Conservation (phyloP, 1,140 invertebrate genomes). For the Choristoneura fumiferana region DNA sequence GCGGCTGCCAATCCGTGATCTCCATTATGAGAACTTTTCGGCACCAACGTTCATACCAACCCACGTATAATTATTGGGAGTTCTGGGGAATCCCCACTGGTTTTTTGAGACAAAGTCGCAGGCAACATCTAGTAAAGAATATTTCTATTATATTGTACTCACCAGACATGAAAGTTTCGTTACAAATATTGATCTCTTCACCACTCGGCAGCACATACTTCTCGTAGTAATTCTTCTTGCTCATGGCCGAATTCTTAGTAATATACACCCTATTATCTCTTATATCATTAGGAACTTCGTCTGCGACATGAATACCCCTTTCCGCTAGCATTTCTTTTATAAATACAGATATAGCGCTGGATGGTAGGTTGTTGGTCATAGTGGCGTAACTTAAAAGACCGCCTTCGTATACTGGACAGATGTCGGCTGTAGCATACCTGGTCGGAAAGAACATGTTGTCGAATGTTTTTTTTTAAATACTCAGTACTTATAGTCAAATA, state of each 20-base stretch:
- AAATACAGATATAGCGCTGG: constrained; percentile 40
- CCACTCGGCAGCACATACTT: constrained; percentile 38
- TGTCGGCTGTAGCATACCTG: constrained; percentile 43
- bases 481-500: no score
- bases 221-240: constrained; percentile 30
- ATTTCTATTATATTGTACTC: no score
- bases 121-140: no score
- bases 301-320: constrained; percentile 25
- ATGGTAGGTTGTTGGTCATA: no score
- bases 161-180: constrained; percentile 51
- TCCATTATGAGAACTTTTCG: no score
- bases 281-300: constrained; percentile 37
- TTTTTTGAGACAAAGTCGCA: no score
- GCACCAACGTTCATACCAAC: no score
- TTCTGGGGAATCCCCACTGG: no score
- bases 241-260: constrained; percentile 36
- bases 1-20: no score
- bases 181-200: constrained; percentile 39
- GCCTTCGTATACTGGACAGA: constrained; percentile 70
- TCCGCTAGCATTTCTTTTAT: constrained; percentile 35
- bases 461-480: no score
- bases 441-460: neutral
- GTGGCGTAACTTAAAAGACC: constrained; percentile 46
- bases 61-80: no score
- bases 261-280: constrained; percentile 40